phyloP scores from a whole-genome alignment of 1,140 invertebrate genomes.

The Bombyx mori region DNA sequence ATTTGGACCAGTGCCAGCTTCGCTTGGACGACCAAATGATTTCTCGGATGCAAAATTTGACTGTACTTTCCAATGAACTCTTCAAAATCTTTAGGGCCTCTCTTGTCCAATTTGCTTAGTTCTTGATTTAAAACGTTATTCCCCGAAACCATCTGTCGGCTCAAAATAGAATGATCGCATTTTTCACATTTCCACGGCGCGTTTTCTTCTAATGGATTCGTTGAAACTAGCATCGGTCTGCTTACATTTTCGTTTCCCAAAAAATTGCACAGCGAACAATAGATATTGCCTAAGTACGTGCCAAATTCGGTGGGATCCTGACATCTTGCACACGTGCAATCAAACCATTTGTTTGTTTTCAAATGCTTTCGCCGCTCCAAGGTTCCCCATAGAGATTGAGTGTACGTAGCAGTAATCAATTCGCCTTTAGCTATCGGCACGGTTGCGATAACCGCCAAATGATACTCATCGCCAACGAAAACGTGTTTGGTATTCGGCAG shows the following conservation, averaged over 20 bases:
- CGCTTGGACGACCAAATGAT: slow-evolving; percentile 76
- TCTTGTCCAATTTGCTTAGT: slow-evolving; percentile 72
- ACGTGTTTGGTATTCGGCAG: slow-evolving; percentile 76
- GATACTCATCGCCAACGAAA: slow-evolving; percentile 70
- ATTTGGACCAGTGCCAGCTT: slow-evolving; percentile 78
- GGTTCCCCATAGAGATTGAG: slow-evolving; percentile 77
- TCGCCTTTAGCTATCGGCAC: slow-evolving; percentile 76
- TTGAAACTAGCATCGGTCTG: slow-evolving; percentile 69
- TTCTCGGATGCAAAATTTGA: slow-evolving; percentile 74
- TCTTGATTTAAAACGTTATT: slow-evolving; percentile 75
- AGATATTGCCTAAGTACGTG: slow-evolving; percentile 75
- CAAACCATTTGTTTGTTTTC: slow-evolving; percentile 75
- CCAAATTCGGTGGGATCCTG: slow-evolving; percentile 75
- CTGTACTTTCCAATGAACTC: slow-evolving; percentile 75
- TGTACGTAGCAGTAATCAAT: slow-evolving; percentile 77
- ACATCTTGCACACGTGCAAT: slow-evolving; percentile 75
- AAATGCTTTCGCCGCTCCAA: slow-evolving; percentile 75
- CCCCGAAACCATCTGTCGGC: slow-evolving; percentile 72
- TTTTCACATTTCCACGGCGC: slow-evolving; percentile 76
- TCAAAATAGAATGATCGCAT: slow-evolving; percentile 71
- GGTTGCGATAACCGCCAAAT: slow-evolving; percentile 73
- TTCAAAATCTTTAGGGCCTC: slow-evolving; percentile 71
- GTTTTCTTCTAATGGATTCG: slow-evolving; percentile 73
- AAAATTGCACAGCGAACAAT: slow-evolving; percentile 73
- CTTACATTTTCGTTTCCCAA: slow-evolving; percentile 39